Conservation (phyloP, 2,113 vertebrate genomes). For the Thunnus maccoyii region DNA sequence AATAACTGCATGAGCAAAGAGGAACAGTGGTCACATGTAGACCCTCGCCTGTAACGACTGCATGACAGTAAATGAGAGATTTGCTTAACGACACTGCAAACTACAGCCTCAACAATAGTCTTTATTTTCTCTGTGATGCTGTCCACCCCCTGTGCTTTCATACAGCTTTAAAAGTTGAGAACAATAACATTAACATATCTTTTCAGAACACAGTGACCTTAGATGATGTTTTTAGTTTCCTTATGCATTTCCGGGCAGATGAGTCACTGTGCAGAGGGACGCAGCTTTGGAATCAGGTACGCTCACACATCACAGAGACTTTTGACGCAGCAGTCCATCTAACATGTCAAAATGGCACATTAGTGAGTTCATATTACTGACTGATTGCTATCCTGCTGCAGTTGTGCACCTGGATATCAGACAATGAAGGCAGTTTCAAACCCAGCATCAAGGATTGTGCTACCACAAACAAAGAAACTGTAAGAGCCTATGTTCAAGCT, state of each 20-base stretch:
- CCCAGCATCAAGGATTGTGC: slow-evolving; percentile 12
- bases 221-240: slow-evolving; percentile 89
- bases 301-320: background rate
- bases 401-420: slow-evolving; percentile 90
- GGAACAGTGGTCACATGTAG: too few relatives aligned
- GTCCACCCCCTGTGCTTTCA: background rate
- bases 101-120: background rate
- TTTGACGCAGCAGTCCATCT: background rate
- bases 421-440: slow-evolving; percentile 87
- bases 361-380: background rate
- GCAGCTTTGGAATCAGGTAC: slow-evolving; percentile 90
- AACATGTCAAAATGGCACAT: background rate
- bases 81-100: background rate
- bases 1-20: too few relatives aligned
- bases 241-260: slow-evolving; percentile 88
- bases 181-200: background rate
- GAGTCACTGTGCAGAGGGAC: slow-evolving; percentile 92
- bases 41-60: too few relatives aligned
- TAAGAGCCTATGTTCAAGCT: slow-evolving; percentile 65
- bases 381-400: slow-evolving; percentile 58
- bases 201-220: slow-evolving; percentile 88
- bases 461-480: slow-evolving; percentile 40
- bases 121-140: slow-evolving; percentile 1
- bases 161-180: background rate
- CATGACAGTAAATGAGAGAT: background rate